phyloP scores from a whole-genome alignment of 2,888 invertebrate species.

The Leuctra nigra region DNA sequence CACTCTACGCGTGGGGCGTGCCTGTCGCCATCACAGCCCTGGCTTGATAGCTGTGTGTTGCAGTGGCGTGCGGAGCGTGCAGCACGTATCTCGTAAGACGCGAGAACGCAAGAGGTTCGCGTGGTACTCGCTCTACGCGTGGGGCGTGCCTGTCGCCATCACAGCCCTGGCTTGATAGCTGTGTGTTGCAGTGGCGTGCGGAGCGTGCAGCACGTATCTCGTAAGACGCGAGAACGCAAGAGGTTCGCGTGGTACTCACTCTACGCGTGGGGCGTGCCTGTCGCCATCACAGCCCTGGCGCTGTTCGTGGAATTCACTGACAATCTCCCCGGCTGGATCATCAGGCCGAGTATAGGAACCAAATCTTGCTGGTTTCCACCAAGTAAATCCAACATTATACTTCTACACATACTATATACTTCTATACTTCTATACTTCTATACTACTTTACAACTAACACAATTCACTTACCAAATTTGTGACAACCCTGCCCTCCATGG shows the following conservation, averaged over 20 bases:
- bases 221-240: background rate
- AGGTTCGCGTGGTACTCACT: constrained; percentile 6
- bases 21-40: constrained; percentile 49
- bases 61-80: constrained; percentile 12
- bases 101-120: background rate
- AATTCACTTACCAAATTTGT: too few species aligned
- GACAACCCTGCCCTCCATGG: too few species aligned
- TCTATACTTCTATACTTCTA: too few species aligned
- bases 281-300: constrained; percentile 47
- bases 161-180: too few species aligned
- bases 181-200: constrained; percentile 11
- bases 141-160: constrained; percentile 50
- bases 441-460: too few species aligned
- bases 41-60: background rate
- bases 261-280: constrained; percentile 46
- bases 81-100: background rate
- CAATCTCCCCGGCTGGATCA: background rate
- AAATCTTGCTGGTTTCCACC: constrained; percentile 53
- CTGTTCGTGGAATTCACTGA: constrained; percentile 36
- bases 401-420: too few species aligned
- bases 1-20: constrained; percentile 42
- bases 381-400: too few species aligned
- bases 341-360: constrained; percentile 23
- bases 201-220: background rate
- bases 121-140: constrained; percentile 14